Evolutionary conservation across 2,888 invertebrate species (phyloP).

Genomic region (Gymnosoma rotundatum): DNA sequence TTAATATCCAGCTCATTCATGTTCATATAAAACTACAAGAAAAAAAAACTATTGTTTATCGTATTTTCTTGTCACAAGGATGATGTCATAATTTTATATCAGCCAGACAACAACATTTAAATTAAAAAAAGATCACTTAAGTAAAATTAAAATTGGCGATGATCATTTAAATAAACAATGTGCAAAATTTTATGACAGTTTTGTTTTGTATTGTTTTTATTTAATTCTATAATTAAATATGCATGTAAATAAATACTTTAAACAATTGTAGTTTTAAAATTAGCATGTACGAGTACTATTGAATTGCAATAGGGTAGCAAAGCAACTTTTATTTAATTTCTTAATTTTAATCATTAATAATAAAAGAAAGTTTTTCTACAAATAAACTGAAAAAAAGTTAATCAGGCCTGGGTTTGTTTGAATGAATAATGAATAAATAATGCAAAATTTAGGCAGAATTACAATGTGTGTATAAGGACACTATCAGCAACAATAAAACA

Average conservation of each 20-base stretch:
- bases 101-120: background rate
- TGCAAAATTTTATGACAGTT: conserved; percentile 46
- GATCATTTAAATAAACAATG: conserved; percentile 36
- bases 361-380: too few species aligned
- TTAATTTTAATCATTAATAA: too few species aligned
- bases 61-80: background rate
- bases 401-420: too few species aligned
- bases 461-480: too few species aligned
- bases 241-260: conserved; percentile 7
- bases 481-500: too few species aligned
- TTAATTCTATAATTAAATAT: conserved; percentile 15
- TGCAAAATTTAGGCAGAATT: too few species aligned
- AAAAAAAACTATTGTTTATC: background rate
- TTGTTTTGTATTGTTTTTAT: conserved; percentile 19
- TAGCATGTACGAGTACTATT: background rate
- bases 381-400: too few species aligned
- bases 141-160: conserved; percentile 29
- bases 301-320: background rate
- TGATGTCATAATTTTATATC: conserved; percentile 38
- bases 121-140: conserved; percentile 29
- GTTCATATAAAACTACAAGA: background rate
- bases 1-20: too few species aligned
- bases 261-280: too few species aligned
- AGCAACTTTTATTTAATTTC: too few species aligned
- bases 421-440: too few species aligned